Conservation (phyloP, 2,888 invertebrate species). For the Heliconius erato region DNA sequence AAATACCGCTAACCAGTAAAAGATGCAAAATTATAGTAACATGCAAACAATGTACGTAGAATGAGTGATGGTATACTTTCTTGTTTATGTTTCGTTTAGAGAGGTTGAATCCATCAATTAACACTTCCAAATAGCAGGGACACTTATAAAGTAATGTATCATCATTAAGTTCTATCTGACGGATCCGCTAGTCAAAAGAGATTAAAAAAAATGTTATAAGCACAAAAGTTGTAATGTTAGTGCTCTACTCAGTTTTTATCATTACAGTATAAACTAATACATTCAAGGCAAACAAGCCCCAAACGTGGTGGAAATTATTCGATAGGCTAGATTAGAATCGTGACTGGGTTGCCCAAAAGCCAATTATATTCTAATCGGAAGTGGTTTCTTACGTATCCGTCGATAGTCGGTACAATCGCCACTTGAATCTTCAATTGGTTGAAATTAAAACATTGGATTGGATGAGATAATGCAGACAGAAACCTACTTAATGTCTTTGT, state of each 20-base stretch:
- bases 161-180: no score
- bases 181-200: no score
- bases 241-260: not conserved
- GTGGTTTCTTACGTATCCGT: conserved; percentile 53
- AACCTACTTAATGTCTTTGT: not conserved
- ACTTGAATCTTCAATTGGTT: conserved; percentile 43
- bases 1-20: not conserved
- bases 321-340: conserved; percentile 43
- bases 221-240: not conserved
- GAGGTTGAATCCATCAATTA: no score
- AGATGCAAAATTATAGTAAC: not conserved
- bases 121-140: no score
- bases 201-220: no score
- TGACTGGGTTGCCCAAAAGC: conserved; percentile 38
- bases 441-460: conserved; percentile 37
- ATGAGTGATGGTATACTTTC: no score
- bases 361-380: conserved; percentile 64
- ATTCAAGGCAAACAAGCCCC: not conserved
- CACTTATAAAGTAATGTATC: no score
- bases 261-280: not conserved
- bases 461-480: not conserved
- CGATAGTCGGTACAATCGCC: conserved; percentile 30
- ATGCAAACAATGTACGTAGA: no score
- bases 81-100: no score
- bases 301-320: conserved; percentile 25